Evolutionary conservation across 2,113 vertebrate genomes (phyloP).

Genomic region (Dipodomys spectabilis): DNA sequence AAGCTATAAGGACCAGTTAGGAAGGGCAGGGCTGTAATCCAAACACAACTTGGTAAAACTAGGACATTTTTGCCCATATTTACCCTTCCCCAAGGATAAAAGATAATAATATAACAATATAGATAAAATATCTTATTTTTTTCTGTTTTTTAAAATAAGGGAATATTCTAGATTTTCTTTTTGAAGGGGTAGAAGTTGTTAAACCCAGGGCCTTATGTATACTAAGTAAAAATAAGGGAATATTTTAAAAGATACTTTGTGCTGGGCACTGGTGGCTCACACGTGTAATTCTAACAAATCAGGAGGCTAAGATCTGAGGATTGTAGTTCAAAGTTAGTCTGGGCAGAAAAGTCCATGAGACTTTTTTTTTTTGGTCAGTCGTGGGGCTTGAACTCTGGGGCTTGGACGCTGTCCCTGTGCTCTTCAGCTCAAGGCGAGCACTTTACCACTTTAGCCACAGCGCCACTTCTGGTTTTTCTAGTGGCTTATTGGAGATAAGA

Average conservation of each 20-base stretch:
- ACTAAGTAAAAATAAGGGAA: neutral
- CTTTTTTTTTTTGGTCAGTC: too few relatives aligned
- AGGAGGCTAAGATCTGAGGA: too few relatives aligned
- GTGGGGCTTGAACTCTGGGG: too few relatives aligned
- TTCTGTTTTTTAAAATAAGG: neutral
- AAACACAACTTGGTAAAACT: conserved; percentile 1
- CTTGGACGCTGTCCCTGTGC: too few relatives aligned
- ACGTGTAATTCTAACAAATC: too few relatives aligned
- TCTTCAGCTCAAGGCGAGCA: too few relatives aligned
- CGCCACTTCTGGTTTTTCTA: too few relatives aligned
- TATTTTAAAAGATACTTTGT: conserved; percentile 23
- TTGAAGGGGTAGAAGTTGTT: neutral
- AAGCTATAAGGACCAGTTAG: neutral
- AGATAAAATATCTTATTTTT: neutral
- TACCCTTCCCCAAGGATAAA: neutral
- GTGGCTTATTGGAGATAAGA: too few relatives aligned
- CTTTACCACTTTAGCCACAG: too few relatives aligned
- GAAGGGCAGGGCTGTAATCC: neutral
- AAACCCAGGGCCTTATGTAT: neutral
- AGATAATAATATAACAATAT: neutral
- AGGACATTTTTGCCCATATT: neutral
- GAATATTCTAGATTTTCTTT: neutral
- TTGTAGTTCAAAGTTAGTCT: too few relatives aligned
- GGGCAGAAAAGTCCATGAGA: too few relatives aligned
- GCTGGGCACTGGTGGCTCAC: too few relatives aligned